phyloP scores from a whole-genome alignment of 2,113 vertebrate species.

The Ceuthmochares aereus region DNA sequence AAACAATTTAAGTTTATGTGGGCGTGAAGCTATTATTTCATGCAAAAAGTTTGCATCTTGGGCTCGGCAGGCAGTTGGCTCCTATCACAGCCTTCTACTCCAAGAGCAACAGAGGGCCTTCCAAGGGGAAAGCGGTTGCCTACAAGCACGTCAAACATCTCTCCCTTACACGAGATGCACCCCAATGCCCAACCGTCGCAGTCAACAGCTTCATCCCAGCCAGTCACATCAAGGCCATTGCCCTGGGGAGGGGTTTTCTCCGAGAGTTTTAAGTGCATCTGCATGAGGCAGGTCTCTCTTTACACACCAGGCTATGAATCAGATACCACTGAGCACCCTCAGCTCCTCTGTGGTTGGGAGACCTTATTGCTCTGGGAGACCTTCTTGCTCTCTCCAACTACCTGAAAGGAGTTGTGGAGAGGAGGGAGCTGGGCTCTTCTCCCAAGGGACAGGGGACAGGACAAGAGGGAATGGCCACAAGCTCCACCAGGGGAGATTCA shows the following conservation, averaged over 20 bases:
- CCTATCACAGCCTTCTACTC: background rate
- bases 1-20: constrained; percentile 18
- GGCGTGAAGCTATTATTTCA: constrained; percentile 64
- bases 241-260: background rate
- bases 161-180: background rate
- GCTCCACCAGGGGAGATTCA: no score
- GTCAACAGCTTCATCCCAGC: background rate
- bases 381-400: no score
- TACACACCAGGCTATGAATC: background rate
- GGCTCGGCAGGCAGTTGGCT: constrained; percentile 40
- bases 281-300: background rate
- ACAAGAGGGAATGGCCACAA: no score
- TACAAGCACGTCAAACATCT: background rate
- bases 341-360: background rate
- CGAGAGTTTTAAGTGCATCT: background rate
- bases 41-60: constrained; percentile 40
- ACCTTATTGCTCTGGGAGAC: no score
- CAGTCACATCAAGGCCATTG: accelerated
- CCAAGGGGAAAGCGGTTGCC: background rate
- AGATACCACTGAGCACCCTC: background rate
- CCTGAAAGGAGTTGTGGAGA: no score
- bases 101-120: constrained; percentile 49
- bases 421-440: no score
- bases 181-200: background rate
- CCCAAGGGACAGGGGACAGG: no score